Conservation (phyloP, 2,797 vertebrate genomes). For the Sternarchorhynchus goeldii region DNA sequence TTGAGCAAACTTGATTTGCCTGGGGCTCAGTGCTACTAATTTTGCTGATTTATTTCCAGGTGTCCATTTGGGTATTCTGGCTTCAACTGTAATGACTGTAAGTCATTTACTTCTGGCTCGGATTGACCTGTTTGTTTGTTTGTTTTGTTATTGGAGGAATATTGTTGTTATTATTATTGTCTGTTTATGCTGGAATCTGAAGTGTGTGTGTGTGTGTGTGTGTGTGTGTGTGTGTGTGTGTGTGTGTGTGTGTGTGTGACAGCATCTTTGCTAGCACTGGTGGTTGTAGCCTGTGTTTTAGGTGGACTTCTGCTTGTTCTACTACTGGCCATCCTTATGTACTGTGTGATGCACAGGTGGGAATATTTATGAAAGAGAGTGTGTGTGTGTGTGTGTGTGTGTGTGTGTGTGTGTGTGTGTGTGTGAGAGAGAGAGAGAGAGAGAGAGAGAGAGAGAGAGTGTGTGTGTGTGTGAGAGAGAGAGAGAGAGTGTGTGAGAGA, state of each 20-base stretch:
- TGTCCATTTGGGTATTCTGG: slow-evolving; percentile 77
- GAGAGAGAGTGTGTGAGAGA: too few species aligned
- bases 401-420: not conserved
- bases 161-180: not conserved
- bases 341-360: slow-evolving; percentile 40
- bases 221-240: slow-evolving; percentile 36
- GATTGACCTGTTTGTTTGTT: too few species aligned
- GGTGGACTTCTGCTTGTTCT: slow-evolving; percentile 74
- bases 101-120: slow-evolving; percentile 48
- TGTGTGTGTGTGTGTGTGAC: slow-evolving; percentile 35
- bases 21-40: not conserved
- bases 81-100: slow-evolving; percentile 80
- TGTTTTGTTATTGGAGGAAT: not conserved
- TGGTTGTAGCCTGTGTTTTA: slow-evolving; percentile 76
- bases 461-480: too few species aligned
- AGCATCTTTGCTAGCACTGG: slow-evolving; percentile 77
- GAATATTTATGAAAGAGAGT: not conserved
- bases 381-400: slow-evolving; percentile 24
- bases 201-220: slow-evolving; percentile 10
- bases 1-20: not conserved
- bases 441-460: too few species aligned
- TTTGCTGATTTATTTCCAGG: slow-evolving; percentile 58
- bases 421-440: too few species aligned
- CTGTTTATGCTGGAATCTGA: not conserved
- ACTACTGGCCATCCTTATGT: slow-evolving; percentile 64